A percentile compares a stretch with the other conserved stretches of the same genome.
Evolutionary conservation across 2,113 vertebrate species (phyloP).

Genomic region (Fulica atra): DNA sequence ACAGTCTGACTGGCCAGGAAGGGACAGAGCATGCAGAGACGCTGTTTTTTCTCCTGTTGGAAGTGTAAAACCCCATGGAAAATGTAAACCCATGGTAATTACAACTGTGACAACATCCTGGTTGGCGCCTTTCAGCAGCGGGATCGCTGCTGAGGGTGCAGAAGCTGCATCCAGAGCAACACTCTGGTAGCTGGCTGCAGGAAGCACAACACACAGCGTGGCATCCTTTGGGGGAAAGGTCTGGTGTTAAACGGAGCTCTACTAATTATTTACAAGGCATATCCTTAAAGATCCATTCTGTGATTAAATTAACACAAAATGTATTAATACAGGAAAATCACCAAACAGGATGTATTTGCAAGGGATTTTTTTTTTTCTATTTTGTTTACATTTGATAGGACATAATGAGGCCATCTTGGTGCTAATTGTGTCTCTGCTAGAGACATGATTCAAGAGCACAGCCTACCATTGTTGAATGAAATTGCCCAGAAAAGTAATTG

Average conservation of each 20-base stretch:
- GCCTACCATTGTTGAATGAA: background rate
- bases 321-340: background rate
- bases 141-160: fast-evolving
- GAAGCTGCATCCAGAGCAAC: background rate
- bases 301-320: conserved; percentile 21
- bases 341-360: background rate
- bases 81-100: background rate
- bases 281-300: background rate
- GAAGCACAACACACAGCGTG: background rate
- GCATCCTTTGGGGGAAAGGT: background rate
- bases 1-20: too few species aligned
- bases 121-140: too few species aligned
- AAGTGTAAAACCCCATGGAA: background rate
- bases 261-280: background rate
- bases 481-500: conserved; percentile 42
- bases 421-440: background rate
- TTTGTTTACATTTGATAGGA: conserved; percentile 30
- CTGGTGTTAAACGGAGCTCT: background rate
- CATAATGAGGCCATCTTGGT: conserved; percentile 20
- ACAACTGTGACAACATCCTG: too few species aligned
- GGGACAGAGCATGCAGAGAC: fast-evolving
- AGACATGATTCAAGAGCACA: background rate
- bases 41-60: background rate
- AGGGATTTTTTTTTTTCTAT: background rate
- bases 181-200: background rate